A percentile compares a stretch with the other conserved stretches of the same genome.
Conservation (phyloP, 2,888 invertebrate genomes). For the Ophraella communa region DNA sequence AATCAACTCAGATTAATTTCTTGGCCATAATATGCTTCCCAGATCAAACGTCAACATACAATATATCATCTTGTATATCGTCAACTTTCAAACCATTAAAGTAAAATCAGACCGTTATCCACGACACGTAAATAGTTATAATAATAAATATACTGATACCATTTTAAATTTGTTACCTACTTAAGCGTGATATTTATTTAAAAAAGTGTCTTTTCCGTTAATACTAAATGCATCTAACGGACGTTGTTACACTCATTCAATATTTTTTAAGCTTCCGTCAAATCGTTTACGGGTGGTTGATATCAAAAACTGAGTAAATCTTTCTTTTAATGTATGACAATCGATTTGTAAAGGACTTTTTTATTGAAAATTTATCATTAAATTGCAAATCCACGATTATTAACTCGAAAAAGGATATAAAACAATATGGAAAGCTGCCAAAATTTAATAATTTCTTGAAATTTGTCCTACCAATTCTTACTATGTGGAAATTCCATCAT, state of each 20-base stretch:
- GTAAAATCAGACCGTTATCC: not conserved
- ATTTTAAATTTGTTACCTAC: not conserved
- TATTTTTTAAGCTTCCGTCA: not conserved
- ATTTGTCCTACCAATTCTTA: too few relatives aligned
- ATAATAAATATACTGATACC: not conserved
- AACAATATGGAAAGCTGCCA: too few relatives aligned
- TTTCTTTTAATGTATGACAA: too few relatives aligned
- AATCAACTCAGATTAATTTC: not conserved
- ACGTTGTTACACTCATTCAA: not conserved
- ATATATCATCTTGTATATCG: not conserved
- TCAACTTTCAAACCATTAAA: not conserved
- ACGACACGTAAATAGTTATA: not conserved
- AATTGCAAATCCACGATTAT: too few relatives aligned
- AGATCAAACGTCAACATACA: not conserved
- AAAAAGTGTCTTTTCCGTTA: not conserved
- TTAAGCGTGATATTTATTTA: not conserved
- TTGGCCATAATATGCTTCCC: not conserved
- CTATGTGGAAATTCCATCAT: too few relatives aligned
- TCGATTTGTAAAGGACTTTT: too few relatives aligned
- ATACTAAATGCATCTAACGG: not conserved
- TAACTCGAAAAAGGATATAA: too few relatives aligned
- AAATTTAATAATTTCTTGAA: too few relatives aligned
- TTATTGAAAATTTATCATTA: too few relatives aligned
- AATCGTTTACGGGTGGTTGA: not conserved
- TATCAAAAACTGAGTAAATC: not conserved